Conservation (phyloP, 2,888 invertebrate species). For the Stenurella melanura region DNA sequence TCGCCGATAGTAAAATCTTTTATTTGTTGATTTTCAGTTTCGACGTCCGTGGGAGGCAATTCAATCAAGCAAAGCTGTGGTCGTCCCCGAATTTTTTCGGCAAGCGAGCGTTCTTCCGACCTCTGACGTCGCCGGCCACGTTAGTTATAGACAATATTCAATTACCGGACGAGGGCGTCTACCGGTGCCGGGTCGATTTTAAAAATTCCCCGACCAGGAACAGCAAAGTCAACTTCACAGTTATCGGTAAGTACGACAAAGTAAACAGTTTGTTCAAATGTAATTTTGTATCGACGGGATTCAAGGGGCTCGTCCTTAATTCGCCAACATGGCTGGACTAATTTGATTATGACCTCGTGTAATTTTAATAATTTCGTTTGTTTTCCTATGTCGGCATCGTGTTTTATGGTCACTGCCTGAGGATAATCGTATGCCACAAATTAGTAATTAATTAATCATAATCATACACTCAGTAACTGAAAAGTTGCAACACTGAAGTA, state of each 20-base stretch:
- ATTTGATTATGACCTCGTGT: too few relatives aligned
- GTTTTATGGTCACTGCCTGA: too few relatives aligned
- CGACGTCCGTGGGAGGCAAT: conserved; percentile 77
- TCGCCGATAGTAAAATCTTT: conserved; percentile 42
- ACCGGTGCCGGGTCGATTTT: conserved; percentile 85
- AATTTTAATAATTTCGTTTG: too few relatives aligned
- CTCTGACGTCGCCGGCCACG: conserved; percentile 77
- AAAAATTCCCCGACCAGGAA: conserved; percentile 84
- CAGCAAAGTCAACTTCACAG: conserved; percentile 83
- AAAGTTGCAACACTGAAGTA: too few relatives aligned
- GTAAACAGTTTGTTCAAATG: neutral
- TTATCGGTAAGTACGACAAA: conserved; percentile 79
- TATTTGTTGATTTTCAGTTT: conserved; percentile 73
- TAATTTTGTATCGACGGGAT: too few relatives aligned
- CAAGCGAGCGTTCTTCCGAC: conserved; percentile 76
- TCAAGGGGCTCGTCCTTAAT: too few relatives aligned
- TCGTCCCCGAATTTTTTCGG: conserved; percentile 77
- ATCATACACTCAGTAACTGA: too few relatives aligned
- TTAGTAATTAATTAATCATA: too few relatives aligned
- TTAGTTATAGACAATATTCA: conserved; percentile 77
- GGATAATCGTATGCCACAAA: too few relatives aligned
- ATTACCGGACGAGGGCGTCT: conserved; percentile 80
- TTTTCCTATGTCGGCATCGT: too few relatives aligned
- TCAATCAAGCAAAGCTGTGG: conserved; percentile 77
- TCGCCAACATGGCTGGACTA: too few relatives aligned